phyloP scores from a whole-genome alignment of 2,888 invertebrate genomes.

The Campoplex capitator region DNA sequence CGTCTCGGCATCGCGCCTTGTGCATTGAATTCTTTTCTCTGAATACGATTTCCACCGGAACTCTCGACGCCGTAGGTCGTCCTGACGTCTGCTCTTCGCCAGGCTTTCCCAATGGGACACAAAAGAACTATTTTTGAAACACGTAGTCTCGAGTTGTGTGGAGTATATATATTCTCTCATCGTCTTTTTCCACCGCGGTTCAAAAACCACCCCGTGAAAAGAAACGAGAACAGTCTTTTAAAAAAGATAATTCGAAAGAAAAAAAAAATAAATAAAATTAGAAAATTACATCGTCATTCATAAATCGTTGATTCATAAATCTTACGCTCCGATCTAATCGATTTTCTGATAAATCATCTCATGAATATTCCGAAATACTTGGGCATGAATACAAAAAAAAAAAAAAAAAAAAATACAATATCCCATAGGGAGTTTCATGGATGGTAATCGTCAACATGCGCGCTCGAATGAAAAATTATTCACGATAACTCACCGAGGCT shows the following conservation, averaged over 20 bases:
- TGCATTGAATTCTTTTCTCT: slow-evolving; percentile 68
- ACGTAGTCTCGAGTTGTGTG: slow-evolving; percentile 5
- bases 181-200: slow-evolving; percentile 18
- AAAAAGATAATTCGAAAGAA: background rate
- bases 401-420: slow-evolving; percentile 8
- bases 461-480: slow-evolving; percentile 25
- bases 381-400: background rate
- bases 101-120: slow-evolving; percentile 74
- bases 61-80: slow-evolving; percentile 53
- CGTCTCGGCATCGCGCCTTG: slow-evolving; percentile 54
- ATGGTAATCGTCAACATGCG: slow-evolving; percentile 4
- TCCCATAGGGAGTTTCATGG: slow-evolving; percentile 8
- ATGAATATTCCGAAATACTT: background rate
- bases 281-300: slow-evolving; percentile 1
- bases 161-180: slow-evolving; percentile 24
- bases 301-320: slow-evolving; percentile 23
- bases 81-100: slow-evolving; percentile 65
- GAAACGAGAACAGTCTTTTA: background rate
- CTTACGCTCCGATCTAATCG: background rate
- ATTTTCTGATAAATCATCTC: slow-evolving; percentile 12
- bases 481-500: slow-evolving; percentile 11
- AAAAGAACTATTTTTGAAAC: slow-evolving; percentile 75
- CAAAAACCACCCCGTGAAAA: background rate
- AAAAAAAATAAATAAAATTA: background rate
- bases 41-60: slow-evolving; percentile 69